Evolutionary conservation across 2,113 vertebrate genomes (phyloP), one percentile per base, ranked within the genome.

Genomic region (Psilopsiagon aurifrons): DNA sequence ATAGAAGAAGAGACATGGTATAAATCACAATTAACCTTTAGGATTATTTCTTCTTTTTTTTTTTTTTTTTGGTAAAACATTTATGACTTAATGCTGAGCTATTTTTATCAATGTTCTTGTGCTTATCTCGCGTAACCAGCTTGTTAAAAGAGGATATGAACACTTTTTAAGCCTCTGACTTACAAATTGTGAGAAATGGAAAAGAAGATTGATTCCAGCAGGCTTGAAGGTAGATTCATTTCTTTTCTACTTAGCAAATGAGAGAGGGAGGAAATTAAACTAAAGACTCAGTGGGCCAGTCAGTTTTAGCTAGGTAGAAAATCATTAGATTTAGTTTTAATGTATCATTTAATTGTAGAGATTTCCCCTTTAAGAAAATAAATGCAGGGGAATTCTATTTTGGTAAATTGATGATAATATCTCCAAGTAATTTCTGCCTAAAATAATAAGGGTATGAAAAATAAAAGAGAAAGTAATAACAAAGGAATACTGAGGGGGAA

Each of bases 81-180:
- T 63, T 52, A 41, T 91, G 90, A 74, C 68, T 91, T 96, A 82
- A 78, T 59, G 77, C 90, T 71, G 90, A 92, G 91, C 79, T 94
- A 80, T 97, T 97, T 97, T 95, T 95, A 76, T 95, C 83, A 85
- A 94, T 90, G 90, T 91, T 84, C 82, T 73, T 74, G 66, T 1
- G 70, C 94, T 97, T 97, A 97, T 97, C 97, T 95, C 74, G 0
- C 80, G 66, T 93, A 94, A 94, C 94, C 96, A 97, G 96, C 95
- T 97, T 97, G 94, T 91, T 88, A 92, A 94, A 90, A 94, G 85
- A 57, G 83, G 91, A 94, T 94, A 83, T 74, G 75, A 93, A 49
- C 83, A 71, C 63, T 94, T 91, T 83, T 94, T 94, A 96, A 96
- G 94, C 92, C 74, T 82, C 81, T 86, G 80, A 44, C 94, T 92